Conservation (phyloP, 2,888 invertebrate genomes). For the Zonitis immaculata region DNA sequence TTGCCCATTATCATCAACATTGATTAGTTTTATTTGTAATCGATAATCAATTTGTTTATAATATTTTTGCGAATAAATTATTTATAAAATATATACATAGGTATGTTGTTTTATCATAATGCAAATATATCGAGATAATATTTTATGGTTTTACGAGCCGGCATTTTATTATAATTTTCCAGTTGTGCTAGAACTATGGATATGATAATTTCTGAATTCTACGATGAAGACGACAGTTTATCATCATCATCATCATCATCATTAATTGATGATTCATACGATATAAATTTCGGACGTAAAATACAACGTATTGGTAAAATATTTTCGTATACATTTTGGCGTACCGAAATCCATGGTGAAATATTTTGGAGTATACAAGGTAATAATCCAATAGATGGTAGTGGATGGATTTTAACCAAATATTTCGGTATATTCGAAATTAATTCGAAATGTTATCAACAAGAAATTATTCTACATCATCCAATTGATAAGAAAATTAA, state of each 20-base stretch:
- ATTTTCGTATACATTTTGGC: constrained; percentile 46
- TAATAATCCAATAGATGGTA: constrained; percentile 37
- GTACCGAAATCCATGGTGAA: constrained; percentile 41
- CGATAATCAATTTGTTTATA: too few relatives aligned
- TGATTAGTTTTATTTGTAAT: not conserved
- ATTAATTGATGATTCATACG: constrained; percentile 35
- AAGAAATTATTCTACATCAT: constrained; percentile 42
- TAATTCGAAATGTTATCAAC: constrained; percentile 38
- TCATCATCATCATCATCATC: not conserved
- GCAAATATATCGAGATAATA: not conserved
- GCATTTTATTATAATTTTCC: not conserved
- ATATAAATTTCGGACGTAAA: constrained; percentile 38
- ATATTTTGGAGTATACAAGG: constrained; percentile 48
- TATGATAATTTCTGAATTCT: constrained; percentile 25
- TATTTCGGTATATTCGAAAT: constrained; percentile 39
- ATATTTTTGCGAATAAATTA: too few relatives aligned
- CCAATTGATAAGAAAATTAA: constrained; percentile 42
- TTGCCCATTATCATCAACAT: not conserved
- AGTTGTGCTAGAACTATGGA: not conserved
- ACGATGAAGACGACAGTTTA: constrained; percentile 23
- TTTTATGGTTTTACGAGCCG: not conserved
- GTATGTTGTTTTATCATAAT: not conserved
- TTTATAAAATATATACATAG: too few relatives aligned
- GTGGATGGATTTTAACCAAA: constrained; percentile 41
- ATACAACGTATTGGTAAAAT: constrained; percentile 41